Evolutionary conservation across 2,888 invertebrate species (phyloP), one percentile per base, ranked within the genome.

Genomic region (Drosophila mulleri): DNA sequence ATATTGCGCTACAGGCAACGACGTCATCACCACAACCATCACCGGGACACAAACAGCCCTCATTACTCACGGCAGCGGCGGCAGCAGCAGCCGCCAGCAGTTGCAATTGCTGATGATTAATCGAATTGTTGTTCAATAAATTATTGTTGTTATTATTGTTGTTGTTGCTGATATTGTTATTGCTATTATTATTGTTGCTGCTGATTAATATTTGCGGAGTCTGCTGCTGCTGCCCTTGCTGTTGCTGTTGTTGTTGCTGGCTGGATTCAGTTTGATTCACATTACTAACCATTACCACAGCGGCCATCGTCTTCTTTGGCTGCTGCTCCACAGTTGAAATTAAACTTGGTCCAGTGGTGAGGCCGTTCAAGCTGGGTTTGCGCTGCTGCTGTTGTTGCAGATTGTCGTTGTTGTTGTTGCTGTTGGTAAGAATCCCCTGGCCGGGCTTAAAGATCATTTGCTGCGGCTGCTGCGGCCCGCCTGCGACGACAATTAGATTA

Each of bases 241-340:
- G 42, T 5, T 42, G 85, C 41, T 70, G 70, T n/a, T 61, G 82
- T 77, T 82, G 42, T 5, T 42, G 85, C 41, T 70, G 70, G 37
- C 44, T 29, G 23, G 75, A 48, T 39, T 80, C 79, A 26, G 42
- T 57, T 71, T 83, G 75, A 72, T 90, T 88, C 72, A 81, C 65
- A 78, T 73, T 92, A 92, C 92, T 92, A 92, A 92, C 92, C 92
- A 92, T 91, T 61, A 91, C 90, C 67, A 91, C 90, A 29, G 91
- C 84, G 53, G 92, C 88, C 91, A 92, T 91, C 61, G 90, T 87
- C 78, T 91, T 91, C 71, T 92, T 92, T 67, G 83, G 73, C 60
- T 84, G 88, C 66, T 78, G 84, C 39, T 83, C 86, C 52, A 45
- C 59, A 48, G 64, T 64, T 29, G 65, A 20, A 14, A 44, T 35